Conservation (phyloP, 2,888 invertebrate genomes). For the Xestia sexstrigata region DNA sequence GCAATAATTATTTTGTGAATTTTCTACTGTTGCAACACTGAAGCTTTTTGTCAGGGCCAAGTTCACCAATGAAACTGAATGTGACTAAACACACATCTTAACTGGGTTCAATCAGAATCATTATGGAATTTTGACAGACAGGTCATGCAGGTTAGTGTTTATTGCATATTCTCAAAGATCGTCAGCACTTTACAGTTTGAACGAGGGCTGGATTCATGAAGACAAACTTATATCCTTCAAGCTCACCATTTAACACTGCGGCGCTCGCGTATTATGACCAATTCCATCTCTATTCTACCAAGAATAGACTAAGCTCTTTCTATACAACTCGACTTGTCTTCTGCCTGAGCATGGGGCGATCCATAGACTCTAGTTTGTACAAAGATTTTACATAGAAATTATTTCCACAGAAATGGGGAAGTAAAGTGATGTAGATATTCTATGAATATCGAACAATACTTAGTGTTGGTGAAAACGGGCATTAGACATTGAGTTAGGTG, state of each 20-base stretch:
- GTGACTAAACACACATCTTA: not conserved
- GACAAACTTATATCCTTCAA: not conserved
- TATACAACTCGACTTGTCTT: no score
- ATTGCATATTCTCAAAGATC: not conserved
- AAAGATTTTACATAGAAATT: no score
- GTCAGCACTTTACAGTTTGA: not conserved
- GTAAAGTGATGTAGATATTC: no score
- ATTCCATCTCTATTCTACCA: no score
- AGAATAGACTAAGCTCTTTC: no score
- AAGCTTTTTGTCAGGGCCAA: not conserved
- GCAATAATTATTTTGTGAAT: not conserved
- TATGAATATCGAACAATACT: no score
- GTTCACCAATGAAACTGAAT: not conserved
- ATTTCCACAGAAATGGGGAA: no score
- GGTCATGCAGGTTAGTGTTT: not conserved
- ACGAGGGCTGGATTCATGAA: not conserved
- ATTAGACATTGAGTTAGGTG: no score
- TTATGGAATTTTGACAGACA: not conserved
- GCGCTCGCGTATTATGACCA: no score
- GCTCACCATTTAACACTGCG: not conserved
- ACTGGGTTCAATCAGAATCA: not conserved
- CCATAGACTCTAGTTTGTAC: no score
- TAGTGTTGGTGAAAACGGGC: no score
- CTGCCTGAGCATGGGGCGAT: no score
- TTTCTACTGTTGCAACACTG: not conserved